These are phyloP conservation scores for Callyntrura sp. DNA, from an alignment of 2,888 invertebrate species.

Conservation along the genomic window DNA sequence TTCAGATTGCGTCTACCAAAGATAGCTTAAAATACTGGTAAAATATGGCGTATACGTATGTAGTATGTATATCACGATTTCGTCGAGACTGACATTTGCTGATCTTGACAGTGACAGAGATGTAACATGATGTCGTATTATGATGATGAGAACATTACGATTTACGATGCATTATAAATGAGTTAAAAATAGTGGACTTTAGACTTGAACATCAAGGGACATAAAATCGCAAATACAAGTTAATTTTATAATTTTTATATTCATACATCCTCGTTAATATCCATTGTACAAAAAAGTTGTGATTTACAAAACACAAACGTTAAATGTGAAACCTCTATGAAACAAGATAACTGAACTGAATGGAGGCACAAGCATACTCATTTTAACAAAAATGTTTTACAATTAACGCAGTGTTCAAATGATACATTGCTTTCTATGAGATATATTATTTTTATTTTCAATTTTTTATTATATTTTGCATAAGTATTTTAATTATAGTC, in stretches of 20 bases:
- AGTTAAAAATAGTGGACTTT: background rate
- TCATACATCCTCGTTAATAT: background rate
- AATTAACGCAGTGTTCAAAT: too few relatives aligned
- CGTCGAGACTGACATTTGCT: background rate
- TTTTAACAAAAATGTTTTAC: too few relatives aligned
- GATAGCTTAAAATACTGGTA: constrained; percentile 3
- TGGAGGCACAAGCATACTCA: too few relatives aligned
- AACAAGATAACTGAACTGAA: too few relatives aligned
- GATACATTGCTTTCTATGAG: too few relatives aligned
- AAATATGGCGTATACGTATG: background rate
- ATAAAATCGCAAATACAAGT: background rate
- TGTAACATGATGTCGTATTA: background rate
- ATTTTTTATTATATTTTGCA: too few relatives aligned
- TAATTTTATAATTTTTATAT: background rate
- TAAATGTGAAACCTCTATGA: too few relatives aligned
- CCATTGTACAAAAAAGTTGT: background rate
- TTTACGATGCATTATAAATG: background rate
- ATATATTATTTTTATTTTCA: too few relatives aligned
- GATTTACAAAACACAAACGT: background rate
- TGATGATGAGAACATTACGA: background rate
- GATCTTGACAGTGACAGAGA: constrained; percentile 41
- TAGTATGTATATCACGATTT: background rate
- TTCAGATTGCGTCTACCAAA: background rate
- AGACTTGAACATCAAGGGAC: background rate
- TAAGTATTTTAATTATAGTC: too few relatives aligned